Conservation (phyloP, 1,140 invertebrate genomes). For the Leptopilina clavipes region DNA sequence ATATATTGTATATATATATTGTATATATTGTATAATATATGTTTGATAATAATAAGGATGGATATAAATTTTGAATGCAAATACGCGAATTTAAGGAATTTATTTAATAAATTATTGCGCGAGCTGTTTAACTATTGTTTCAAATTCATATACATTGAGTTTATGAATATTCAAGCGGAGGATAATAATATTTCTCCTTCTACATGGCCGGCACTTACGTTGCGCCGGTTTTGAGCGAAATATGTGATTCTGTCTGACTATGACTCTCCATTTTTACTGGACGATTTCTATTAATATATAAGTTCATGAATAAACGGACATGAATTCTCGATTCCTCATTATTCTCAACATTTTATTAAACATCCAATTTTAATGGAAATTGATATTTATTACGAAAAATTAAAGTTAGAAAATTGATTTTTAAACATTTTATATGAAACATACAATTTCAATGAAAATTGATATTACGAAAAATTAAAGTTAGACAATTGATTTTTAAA, state of each 20-base stretch:
- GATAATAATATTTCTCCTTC: conserved; percentile 21
- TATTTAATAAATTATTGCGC: background rate
- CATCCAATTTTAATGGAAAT: no score
- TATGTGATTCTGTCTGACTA: conserved; percentile 12
- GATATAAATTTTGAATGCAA: background rate
- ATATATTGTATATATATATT: background rate
- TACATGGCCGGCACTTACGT: conserved; percentile 1
- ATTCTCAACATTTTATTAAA: no score
- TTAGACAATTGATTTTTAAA: no score
- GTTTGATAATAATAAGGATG: background rate
- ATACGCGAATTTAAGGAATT: background rate
- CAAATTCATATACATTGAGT: conserved; percentile 1
- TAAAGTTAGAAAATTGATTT: no score
- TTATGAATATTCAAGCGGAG: background rate
- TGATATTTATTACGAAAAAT: no score
- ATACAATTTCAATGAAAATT: no score
- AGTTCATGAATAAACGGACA: no score
- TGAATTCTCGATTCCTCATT: no score
- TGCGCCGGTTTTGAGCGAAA: background rate
- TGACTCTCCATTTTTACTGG: background rate
- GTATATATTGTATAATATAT: no score
- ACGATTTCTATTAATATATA: background rate
- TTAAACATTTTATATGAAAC: no score
- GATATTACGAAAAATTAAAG: no score
- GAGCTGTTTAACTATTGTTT: conserved; percentile 17